These are phyloP conservation scores for Geopemphigus sp. DNA, from an alignment of 1,140 invertebrate genomes.

Conservation along the genomic window DNA sequence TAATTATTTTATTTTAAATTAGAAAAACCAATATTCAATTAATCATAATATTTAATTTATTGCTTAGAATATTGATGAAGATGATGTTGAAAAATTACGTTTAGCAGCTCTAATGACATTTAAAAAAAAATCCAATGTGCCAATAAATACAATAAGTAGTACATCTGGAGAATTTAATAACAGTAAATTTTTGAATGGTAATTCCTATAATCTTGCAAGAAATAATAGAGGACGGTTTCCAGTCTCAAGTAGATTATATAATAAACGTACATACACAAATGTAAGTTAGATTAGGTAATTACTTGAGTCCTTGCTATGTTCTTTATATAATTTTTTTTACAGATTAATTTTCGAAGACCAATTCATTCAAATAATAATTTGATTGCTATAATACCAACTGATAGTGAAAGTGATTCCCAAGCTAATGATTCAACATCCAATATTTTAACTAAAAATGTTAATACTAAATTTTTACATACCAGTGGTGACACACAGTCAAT, in stretches of 20 bases:
- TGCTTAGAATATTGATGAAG: slow-evolving; percentile 39
- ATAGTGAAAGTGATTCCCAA: slow-evolving; percentile 2
- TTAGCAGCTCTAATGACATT: slow-evolving; percentile 42
- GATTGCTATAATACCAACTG: slow-evolving; percentile 42
- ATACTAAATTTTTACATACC: background rate
- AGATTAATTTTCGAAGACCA: slow-evolving; percentile 43
- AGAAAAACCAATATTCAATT: background rate
- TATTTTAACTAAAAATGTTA: background rate
- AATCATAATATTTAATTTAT: background rate
- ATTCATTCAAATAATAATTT: slow-evolving; percentile 39
- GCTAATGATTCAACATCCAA: slow-evolving; percentile 6
- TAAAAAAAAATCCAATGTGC: slow-evolving; percentile 30
- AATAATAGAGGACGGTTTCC: slow-evolving; percentile 39
- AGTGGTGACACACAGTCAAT: background rate
- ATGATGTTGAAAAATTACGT: slow-evolving; percentile 44
- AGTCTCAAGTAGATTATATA: background rate
- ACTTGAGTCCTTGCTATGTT: background rate
- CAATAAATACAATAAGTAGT: slow-evolving; percentile 40
- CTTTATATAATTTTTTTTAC: background rate
- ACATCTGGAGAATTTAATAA: slow-evolving; percentile 32
- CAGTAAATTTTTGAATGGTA: slow-evolving; percentile 12
- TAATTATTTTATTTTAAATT: background rate
- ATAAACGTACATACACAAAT: slow-evolving; percentile 25
- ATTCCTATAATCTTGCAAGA: background rate
- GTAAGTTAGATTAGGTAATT: background rate